phyloP scores from a whole-genome alignment of 2,113 vertebrate genomes.

The Pogona vitticeps region DNA sequence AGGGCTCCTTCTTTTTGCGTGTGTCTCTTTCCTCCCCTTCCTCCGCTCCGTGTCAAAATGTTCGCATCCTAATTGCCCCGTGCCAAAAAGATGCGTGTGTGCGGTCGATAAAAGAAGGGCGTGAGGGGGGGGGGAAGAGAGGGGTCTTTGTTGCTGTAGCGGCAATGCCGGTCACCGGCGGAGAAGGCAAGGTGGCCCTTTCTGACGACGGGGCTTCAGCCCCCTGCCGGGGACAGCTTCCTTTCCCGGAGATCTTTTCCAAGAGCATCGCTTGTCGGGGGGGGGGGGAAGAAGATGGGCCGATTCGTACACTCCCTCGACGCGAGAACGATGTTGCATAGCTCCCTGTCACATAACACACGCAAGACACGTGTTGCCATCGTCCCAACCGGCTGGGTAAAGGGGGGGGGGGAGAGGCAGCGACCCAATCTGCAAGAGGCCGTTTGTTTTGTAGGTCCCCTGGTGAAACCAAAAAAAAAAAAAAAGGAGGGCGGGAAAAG shows the following conservation, averaged over 20 bases:
- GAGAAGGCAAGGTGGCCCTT: slow-evolving; percentile 58
- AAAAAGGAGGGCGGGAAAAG: slow-evolving; percentile 68
- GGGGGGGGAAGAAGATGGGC: slow-evolving; percentile 27
- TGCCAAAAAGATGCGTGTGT: slow-evolving; percentile 48
- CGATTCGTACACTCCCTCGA: slow-evolving; percentile 68
- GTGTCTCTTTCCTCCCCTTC: slow-evolving; percentile 1
- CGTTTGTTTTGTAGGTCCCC: slow-evolving; percentile 72
- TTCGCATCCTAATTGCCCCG: slow-evolving; percentile 63
- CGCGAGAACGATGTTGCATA: slow-evolving; percentile 33
- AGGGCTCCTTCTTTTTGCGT: background rate
- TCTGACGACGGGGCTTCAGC: slow-evolving; percentile 33
- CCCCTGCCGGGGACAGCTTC: slow-evolving; percentile 48
- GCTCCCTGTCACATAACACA: too few species aligned
- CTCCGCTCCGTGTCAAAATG: slow-evolving; percentile 52
- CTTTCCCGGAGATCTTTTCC: slow-evolving; percentile 24
- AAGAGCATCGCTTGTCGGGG: slow-evolving; percentile 47
- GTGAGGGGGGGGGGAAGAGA: background rate
- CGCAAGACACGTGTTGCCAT: too few species aligned
- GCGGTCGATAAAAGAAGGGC: background rate
- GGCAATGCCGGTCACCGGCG: slow-evolving; percentile 61
- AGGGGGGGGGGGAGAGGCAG: background rate
- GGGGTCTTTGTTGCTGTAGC: slow-evolving; percentile 61
- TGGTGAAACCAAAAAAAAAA: slow-evolving; percentile 70
- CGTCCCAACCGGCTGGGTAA: too few species aligned
- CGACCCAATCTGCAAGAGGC: too few species aligned